These are phyloP conservation scores for Pheosia tremula DNA, from an alignment of 2,888 invertebrate genomes.

Conservation along the genomic window DNA sequence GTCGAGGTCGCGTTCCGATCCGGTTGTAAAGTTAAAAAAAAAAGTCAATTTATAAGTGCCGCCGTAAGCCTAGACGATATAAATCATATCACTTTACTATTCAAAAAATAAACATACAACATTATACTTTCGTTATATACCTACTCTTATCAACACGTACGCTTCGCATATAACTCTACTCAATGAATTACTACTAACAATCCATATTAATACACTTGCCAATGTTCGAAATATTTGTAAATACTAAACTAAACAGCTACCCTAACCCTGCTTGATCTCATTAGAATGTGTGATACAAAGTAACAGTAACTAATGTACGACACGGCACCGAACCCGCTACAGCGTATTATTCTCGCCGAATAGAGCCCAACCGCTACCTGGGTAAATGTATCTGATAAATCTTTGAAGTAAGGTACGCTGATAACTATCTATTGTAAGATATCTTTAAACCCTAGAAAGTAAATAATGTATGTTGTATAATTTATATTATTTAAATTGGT, in stretches of 20 bases:
- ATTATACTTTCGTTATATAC: too few species aligned
- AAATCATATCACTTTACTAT: too few species aligned
- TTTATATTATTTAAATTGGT: too few species aligned
- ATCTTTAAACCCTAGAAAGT: background rate
- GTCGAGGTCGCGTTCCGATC: too few species aligned
- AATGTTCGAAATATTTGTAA: background rate
- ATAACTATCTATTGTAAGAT: background rate
- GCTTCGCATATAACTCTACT: too few species aligned
- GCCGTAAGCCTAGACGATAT: too few species aligned
- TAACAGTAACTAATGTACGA: slow-evolving; percentile 36
- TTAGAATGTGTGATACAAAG: slow-evolving; percentile 27
- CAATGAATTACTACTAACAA: too few species aligned
- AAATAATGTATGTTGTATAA: background rate
- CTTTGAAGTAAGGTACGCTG: slow-evolving; percentile 16
- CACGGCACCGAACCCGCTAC: slow-evolving; percentile 42
- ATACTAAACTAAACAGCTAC: slow-evolving; percentile 2
- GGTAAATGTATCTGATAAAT: slow-evolving; percentile 42
- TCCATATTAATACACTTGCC: background rate
- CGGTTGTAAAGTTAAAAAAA: too few species aligned
- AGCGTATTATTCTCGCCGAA: slow-evolving; percentile 33
- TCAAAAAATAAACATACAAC: too few species aligned
- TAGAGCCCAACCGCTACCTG: slow-evolving; percentile 41
- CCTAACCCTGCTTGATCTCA: slow-evolving; percentile 22
- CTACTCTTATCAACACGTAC: too few species aligned
- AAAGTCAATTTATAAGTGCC: too few species aligned